phyloP scores from a whole-genome alignment of 1,140 invertebrate species.

The Caerostris extrusa region DNA sequence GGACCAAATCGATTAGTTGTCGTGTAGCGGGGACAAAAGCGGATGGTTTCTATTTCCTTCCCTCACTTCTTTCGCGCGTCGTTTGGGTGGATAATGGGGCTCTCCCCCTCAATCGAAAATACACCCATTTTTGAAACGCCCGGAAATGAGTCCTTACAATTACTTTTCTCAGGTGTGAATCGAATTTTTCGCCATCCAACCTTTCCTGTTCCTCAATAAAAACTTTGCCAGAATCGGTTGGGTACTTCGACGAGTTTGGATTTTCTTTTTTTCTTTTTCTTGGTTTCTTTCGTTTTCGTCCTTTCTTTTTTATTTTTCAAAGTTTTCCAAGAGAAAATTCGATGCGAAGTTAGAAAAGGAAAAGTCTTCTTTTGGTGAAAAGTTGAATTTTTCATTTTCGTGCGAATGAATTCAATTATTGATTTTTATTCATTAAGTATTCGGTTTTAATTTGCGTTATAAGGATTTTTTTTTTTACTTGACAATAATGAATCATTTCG shows the following conservation, averaged over 20 bases:
- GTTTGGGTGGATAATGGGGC: conserved; percentile 61
- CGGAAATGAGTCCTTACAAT: conserved; percentile 60
- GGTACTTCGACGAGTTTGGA: not conserved
- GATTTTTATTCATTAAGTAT: not conserved
- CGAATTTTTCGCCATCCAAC: conserved; percentile 1
- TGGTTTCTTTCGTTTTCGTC: not conserved
- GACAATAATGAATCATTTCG: too few species aligned
- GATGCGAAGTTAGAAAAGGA: not conserved
- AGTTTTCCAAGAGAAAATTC: not conserved
- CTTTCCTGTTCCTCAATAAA: conserved; percentile 25
- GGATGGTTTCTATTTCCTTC: conserved; percentile 55
- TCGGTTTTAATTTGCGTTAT: too few species aligned
- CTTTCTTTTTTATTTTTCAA: not conserved
- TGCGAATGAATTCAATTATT: not conserved
- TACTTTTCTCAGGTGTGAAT: conserved; percentile 53
- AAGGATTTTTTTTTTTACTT: too few species aligned
- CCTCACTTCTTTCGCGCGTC: conserved; percentile 28
- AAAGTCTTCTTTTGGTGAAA: not conserved
- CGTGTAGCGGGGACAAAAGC: not conserved
- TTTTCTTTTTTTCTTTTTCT: not conserved
- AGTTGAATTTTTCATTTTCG: not conserved
- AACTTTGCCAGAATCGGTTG: not conserved
- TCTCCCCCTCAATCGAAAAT: not conserved
- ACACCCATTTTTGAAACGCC: not conserved
- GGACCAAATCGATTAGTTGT: not conserved